These are phyloP conservation scores for Bemisia tabaci DNA, from an alignment of 1,140 invertebrate genomes.

Conservation along the genomic window DNA sequence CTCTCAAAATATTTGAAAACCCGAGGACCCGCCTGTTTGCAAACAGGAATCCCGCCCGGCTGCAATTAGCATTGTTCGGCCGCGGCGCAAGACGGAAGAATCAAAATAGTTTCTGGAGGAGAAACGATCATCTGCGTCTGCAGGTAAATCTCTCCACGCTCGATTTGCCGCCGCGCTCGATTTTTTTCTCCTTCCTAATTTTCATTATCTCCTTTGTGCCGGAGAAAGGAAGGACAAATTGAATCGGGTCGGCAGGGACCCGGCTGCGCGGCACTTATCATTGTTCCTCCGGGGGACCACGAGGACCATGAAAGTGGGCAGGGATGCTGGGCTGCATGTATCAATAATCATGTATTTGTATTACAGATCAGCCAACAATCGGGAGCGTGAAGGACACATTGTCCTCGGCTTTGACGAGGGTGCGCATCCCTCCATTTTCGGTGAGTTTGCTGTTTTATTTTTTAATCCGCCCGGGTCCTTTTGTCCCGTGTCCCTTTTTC, in stretches of 20 bases:
- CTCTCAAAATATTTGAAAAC: not conserved
- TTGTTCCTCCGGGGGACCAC: not conserved
- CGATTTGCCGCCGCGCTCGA: not conserved
- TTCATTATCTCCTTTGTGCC: not conserved
- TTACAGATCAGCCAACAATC: not conserved
- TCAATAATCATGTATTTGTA: not conserved
- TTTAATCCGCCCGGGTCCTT: not conserved
- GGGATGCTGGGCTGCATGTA: not conserved
- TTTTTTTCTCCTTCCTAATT: not conserved
- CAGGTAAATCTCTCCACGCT: not conserved
- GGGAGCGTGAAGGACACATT: not conserved
- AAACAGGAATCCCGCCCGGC: not conserved
- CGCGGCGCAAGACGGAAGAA: not conserved
- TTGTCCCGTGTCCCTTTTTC: not conserved
- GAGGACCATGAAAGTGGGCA: not conserved
- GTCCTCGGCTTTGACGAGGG: slow-evolving; percentile 1
- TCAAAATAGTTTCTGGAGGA: not conserved
- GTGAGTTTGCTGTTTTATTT: not conserved
- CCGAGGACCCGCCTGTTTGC: not conserved
- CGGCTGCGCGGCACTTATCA: not conserved
- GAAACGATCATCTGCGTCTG: not conserved
- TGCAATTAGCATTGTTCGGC: not conserved
- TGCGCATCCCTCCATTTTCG: not conserved
- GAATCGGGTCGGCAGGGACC: not conserved
- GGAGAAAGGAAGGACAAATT: not conserved